These are phyloP conservation scores for Nomia melanderi DNA, from an alignment of 1,140 invertebrate genomes.

Conservation along the genomic window DNA sequence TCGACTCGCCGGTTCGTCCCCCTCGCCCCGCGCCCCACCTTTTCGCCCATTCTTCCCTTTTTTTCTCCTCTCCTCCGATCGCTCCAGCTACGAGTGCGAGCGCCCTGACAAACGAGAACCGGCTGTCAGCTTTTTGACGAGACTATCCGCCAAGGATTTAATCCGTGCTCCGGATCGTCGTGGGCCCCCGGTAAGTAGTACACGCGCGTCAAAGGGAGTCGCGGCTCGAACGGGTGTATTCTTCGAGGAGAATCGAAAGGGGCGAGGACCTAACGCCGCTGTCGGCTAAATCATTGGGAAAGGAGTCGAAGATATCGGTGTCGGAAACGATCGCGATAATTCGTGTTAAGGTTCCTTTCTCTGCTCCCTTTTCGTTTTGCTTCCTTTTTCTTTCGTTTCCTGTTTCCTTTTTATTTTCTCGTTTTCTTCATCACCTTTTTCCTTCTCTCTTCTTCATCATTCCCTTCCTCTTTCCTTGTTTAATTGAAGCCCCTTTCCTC, in stretches of 20 bases:
- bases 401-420: too few relatives aligned
- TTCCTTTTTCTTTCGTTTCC: too few relatives aligned
- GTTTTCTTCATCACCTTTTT: too few relatives aligned
- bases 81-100: background rate
- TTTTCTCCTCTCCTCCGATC: background rate
- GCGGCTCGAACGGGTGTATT: background rate
- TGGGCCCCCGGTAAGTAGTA: background rate
- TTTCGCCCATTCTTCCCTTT: background rate
- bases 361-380: too few relatives aligned
- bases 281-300: too few relatives aligned
- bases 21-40: background rate
- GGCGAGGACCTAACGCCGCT: background rate
- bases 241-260: background rate
- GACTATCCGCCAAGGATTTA: slow-evolving; percentile 71
- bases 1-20: background rate
- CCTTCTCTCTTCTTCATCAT: too few relatives aligned
- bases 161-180: slow-evolving; percentile 60
- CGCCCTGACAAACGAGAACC: slow-evolving; percentile 50
- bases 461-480: too few relatives aligned
- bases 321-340: too few relatives aligned
- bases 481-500: too few relatives aligned
- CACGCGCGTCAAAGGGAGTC: slow-evolving; percentile 21
- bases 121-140: slow-evolving; percentile 75
- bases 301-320: too few relatives aligned
- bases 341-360: too few relatives aligned